Evolutionary conservation across 2,113 vertebrate species (phyloP), one percentile per base, ranked within the genome.

Genomic region (Pygathrix nemaeus): DNA sequence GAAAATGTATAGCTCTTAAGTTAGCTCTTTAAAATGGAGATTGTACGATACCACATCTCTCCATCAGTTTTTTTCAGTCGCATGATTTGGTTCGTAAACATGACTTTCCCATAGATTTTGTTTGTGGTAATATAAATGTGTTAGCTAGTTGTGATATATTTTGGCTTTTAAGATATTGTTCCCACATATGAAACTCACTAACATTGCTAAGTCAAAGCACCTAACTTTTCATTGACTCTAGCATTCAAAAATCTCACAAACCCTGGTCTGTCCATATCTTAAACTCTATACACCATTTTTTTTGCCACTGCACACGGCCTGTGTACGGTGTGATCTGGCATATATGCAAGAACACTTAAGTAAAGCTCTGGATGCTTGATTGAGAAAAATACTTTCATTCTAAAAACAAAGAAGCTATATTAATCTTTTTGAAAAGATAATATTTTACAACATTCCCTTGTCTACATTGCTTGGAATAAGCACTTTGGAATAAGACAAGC

Each of bases 321-420:
- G 52, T 6, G 72, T 43, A 30, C 6, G 16, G 45, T 43, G 38
- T 57, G 18, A 70, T 57, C 64, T 30, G 17, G 14, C 17, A 7
- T 88, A 32, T 73, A 38, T 45, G 27, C 43, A 84, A 66, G n/a
- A 90, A 90, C 38, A n/a, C 50, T 66, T 68, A 57, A 48, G 43
- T 64, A 85, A 79, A 76, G 57, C 48, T 52, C 55, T 45, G 61
- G 23, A 32, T 64, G 38, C 59, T 88, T 94, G 50, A 50, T 43
- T 85, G 64, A 95, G 52, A 68, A 78, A 93, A 92, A 95, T 55
- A 11, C 85, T 59, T 75, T 70, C 59, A 55, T 90, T 90, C 55
- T 89, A 80, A 70, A 84, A 76, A n/a, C 86, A 70, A 76, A 96
- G 50, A 70, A 72, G 91, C 35, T 83, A 45, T 82, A 57, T 59